These are phyloP conservation scores for Ranitomeya variabilis DNA, from an alignment of 2,113 vertebrate species.

Conservation along the genomic window DNA sequence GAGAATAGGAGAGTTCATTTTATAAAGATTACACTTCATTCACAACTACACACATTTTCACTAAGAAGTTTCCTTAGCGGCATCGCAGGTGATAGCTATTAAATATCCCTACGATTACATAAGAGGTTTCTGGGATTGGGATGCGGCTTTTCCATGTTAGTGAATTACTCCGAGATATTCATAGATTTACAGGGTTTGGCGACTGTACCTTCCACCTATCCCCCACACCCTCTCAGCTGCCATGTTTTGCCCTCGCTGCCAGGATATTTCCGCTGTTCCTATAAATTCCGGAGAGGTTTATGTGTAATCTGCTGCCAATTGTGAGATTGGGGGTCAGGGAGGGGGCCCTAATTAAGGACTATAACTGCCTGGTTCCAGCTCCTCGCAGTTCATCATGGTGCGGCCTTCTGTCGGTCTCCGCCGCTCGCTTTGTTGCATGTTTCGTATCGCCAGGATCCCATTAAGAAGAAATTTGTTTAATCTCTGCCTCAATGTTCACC, in stretches of 20 bases:
- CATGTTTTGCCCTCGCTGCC: background rate
- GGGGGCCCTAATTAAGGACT: conserved; percentile 13
- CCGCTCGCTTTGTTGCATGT: background rate
- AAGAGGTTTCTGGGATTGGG: background rate
- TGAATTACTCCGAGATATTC: background rate
- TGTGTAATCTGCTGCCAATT: conserved; percentile 35
- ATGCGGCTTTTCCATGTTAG: background rate
- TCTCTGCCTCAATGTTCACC: conserved; percentile 9
- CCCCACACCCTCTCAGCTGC: background rate
- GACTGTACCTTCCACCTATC: background rate
- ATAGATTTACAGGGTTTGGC: background rate
- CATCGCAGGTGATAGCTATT: no score
- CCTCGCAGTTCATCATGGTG: conserved; percentile 11
- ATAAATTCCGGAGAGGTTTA: background rate
- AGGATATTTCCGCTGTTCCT: background rate
- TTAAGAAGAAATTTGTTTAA: conserved; percentile 40
- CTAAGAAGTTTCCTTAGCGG: no score
- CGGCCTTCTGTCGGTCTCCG: background rate
- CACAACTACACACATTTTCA: no score
- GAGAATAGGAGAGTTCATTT: no score
- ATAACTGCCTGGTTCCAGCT: conserved; percentile 5
- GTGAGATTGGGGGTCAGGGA: background rate
- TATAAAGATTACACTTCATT: no score
- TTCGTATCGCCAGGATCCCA: background rate
- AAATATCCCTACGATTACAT: background rate